Evolutionary conservation across 2,888 invertebrate genomes (phyloP).

Genomic region (Falcaria lacertinaria): DNA sequence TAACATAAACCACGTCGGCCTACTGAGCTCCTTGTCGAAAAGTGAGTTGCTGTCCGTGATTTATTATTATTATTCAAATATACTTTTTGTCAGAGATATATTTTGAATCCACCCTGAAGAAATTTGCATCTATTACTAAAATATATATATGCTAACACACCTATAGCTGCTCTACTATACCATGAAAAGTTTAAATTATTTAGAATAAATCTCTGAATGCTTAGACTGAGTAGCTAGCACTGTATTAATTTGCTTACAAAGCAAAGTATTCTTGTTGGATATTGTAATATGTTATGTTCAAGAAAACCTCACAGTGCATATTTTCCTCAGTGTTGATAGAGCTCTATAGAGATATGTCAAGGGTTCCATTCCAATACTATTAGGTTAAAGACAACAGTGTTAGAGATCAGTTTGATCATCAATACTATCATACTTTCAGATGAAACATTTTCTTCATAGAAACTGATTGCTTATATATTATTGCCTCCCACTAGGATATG

Average conservation of each 20-base stretch:
- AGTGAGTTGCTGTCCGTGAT: slow-evolving; percentile 58
- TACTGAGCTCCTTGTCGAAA: slow-evolving; percentile 69
- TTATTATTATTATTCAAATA: slow-evolving; percentile 29
- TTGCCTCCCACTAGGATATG: too few species aligned
- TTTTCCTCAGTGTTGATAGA: too few species aligned
- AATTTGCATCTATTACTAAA: too few species aligned
- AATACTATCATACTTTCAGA: too few species aligned
- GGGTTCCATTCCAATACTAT: too few species aligned
- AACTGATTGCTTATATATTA: too few species aligned
- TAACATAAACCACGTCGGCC: slow-evolving; percentile 69
- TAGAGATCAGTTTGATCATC: too few species aligned
- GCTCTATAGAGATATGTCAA: too few species aligned
- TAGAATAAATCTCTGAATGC: slow-evolving; percentile 1
- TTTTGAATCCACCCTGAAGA: background rate
- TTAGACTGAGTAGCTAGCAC: background rate
- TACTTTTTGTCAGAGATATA: slow-evolving; percentile 1
- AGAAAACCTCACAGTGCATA: too few species aligned
- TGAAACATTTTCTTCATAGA: too few species aligned
- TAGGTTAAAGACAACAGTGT: too few species aligned
- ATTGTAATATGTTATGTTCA: background rate
- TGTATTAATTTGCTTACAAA: background rate
- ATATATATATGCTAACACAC: too few species aligned
- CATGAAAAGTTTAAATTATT: background rate
- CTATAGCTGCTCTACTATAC: background rate
- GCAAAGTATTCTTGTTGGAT: background rate